Percentiles rank a stretch among this genome's conserved stretches.
Conservation (phyloP, 2,888 invertebrate genomes). For the Eulithis testata region DNA sequence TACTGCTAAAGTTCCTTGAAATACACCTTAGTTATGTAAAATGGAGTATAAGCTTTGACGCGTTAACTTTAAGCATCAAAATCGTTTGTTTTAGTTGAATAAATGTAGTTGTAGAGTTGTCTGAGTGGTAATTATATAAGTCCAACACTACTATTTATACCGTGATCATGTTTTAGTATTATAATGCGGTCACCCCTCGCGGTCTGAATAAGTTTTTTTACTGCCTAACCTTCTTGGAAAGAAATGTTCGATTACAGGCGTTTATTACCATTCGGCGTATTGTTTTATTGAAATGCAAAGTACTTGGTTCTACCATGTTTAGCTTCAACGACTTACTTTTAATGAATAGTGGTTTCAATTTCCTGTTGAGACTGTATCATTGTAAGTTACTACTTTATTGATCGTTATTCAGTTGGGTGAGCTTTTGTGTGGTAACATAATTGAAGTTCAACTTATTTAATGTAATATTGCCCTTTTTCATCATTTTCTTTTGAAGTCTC, state of each 20-base stretch:
- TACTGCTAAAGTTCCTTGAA: neutral
- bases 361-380: constrained; percentile 44
- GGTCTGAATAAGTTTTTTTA: constrained; percentile 66
- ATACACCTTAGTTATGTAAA: neutral
- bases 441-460: constrained; percentile 11
- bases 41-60: neutral
- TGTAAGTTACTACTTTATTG: constrained; percentile 32
- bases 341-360: constrained; percentile 48
- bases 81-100: neutral
- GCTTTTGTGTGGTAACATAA: constrained; percentile 31
- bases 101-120: neutral
- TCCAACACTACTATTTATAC: constrained; percentile 5
- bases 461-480: neutral
- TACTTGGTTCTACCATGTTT: constrained; percentile 28
- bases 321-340: constrained; percentile 37
- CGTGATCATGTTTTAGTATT: constrained; percentile 68
- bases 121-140: constrained; percentile 11
- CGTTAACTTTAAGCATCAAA: neutral
- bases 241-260: constrained; percentile 55
- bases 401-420: constrained; percentile 24
- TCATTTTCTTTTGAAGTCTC: neutral
- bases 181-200: constrained; percentile 73
- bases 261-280: constrained; percentile 50
- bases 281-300: constrained; percentile 54
- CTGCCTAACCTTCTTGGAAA: constrained; percentile 67